These are phyloP conservation scores for Micromesistius poutassou DNA, from an alignment of 2,797 vertebrate species.

Conservation along the genomic window DNA sequence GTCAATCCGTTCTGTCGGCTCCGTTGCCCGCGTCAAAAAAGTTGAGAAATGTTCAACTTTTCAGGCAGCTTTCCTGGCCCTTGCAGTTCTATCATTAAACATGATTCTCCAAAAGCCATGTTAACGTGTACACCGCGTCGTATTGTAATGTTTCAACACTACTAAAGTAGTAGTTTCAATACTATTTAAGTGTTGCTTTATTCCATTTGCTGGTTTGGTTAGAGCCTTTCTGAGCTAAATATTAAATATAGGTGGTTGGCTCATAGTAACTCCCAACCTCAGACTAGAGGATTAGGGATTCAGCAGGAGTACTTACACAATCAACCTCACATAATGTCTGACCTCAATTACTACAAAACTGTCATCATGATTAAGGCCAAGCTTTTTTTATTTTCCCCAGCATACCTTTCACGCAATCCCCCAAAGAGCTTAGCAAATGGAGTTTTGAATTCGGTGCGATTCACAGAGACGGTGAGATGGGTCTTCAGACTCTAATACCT, in stretches of 20 bases:
- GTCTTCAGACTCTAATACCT: background rate
- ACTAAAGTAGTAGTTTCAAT: too few species aligned
- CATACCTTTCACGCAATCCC: conserved; percentile 16
- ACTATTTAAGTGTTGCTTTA: too few species aligned
- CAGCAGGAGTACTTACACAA: conserved; percentile 10
- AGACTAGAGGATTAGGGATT: conserved; percentile 10
- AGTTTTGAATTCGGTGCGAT: conserved; percentile 9
- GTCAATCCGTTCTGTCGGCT: too few species aligned
- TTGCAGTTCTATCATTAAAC: too few species aligned
- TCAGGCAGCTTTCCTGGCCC: too few species aligned
- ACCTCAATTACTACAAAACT: conserved; percentile 30
- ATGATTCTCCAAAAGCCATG: too few species aligned
- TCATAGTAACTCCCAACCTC: background rate
- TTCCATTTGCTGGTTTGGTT: too few species aligned
- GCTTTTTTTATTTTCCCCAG: background rate
- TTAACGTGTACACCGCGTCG: too few species aligned
- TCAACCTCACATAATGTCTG: conserved; percentile 11
- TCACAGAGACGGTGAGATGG: background rate
- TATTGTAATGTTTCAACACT: too few species aligned
- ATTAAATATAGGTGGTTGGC: conserved; percentile 5
- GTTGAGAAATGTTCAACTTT: too few species aligned
- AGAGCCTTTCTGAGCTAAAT: background rate
- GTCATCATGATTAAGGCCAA: conserved; percentile 23
- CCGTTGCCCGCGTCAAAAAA: too few species aligned
- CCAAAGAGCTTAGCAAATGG: background rate